Evolutionary conservation across 1,140 invertebrate genomes (phyloP).

Genomic region (Brachionus plicatilis): DNA sequence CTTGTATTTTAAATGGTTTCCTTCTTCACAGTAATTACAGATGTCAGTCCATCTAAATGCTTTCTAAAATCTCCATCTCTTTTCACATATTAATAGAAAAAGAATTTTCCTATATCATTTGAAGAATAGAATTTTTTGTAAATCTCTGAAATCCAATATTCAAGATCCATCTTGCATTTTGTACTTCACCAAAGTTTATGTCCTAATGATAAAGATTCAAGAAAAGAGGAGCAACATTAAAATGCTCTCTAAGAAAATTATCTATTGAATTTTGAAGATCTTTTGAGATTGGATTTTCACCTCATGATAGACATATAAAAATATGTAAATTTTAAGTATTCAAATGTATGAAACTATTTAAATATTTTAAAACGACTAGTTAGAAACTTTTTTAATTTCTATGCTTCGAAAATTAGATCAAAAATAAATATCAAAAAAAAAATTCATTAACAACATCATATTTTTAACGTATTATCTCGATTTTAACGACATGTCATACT

Average conservation of each 20-base stretch:
- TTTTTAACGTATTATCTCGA: too few relatives aligned
- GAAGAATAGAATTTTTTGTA: not conserved
- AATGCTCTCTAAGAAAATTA: not conserved
- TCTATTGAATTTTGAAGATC: not conserved
- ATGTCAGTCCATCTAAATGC: not conserved
- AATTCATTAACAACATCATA: too few relatives aligned
- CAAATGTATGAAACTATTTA: too few relatives aligned
- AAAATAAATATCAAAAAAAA: too few relatives aligned
- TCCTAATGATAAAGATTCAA: not conserved
- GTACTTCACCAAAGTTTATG: not conserved
- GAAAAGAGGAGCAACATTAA: not conserved
- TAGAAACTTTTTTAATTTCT: too few relatives aligned
- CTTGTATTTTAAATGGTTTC: not conserved
- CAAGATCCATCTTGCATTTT: conserved; percentile 22
- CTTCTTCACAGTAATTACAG: conserved; percentile 16
- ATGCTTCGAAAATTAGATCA: too few relatives aligned
- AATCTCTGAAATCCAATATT: not conserved
- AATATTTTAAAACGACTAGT: too few relatives aligned
- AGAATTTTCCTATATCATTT: not conserved
- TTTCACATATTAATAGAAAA: not conserved
- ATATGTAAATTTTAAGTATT: too few relatives aligned
- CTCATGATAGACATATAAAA: too few relatives aligned
- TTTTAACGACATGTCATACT: too few relatives aligned
- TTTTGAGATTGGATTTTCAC: not conserved
- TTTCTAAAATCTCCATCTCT: not conserved